Conservation (phyloP, 2,888 invertebrate genomes). For the Laspeyria flexula region DNA sequence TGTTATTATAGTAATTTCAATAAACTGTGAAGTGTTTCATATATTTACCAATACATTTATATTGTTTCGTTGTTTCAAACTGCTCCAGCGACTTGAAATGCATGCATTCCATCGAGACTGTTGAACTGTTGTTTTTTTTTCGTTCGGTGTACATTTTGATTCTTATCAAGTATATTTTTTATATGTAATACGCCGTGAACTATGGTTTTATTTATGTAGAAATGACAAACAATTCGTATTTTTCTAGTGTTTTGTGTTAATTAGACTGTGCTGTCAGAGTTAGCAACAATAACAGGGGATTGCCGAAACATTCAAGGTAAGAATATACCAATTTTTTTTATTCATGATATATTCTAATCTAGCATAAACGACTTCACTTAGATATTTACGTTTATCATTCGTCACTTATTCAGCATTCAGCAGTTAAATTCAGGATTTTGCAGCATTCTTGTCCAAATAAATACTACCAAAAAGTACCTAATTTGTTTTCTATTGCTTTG, state of each 20-base stretch:
- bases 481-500: no score
- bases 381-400: no score
- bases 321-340: slow-evolving; percentile 18
- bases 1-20: slow-evolving; percentile 35
- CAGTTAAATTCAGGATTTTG: no score
- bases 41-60: slow-evolving; percentile 26
- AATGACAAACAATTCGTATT: slow-evolving; percentile 41
- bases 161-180: slow-evolving; percentile 69
- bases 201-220: slow-evolving; percentile 48
- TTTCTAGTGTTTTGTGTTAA: slow-evolving; percentile 53
- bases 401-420: no score
- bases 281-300: slow-evolving; percentile 61
- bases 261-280: slow-evolving; percentile 65
- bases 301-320: slow-evolving; percentile 82
- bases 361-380: no score
- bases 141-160: slow-evolving; percentile 73
- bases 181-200: slow-evolving; percentile 54
- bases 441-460: no score
- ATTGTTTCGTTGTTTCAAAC: slow-evolving; percentile 42
- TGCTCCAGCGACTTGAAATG: slow-evolving; percentile 73
- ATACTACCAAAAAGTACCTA: no score
- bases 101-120: slow-evolving; percentile 82
- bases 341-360: no score
- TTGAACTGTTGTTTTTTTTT: slow-evolving; percentile 80
- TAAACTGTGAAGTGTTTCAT: slow-evolving; percentile 61